Base-by-base conservation (phyloP, 2,888 invertebrate species). In the Pteria penguin region DNA sequence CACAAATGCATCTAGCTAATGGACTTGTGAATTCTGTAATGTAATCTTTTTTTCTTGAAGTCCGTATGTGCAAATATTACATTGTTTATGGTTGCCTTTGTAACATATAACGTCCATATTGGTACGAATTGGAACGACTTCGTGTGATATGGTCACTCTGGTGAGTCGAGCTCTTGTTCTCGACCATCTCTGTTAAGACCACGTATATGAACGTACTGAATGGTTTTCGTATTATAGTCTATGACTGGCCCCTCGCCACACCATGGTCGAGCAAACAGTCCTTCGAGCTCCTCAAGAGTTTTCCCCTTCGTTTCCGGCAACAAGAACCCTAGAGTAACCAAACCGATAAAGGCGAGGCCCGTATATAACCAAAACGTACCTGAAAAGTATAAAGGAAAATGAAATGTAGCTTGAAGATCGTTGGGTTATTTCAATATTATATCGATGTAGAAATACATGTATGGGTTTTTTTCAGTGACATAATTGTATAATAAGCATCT, bases 221-320 rank as follows among this genome's bases (percentile, higher is more conserved):
- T 90, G n/a, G 89, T 90, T 74, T 91, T 90, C 45, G 87, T 89
- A 60, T 84, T 88, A 72, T 86, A 86, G 61, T 87, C 85, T 36
- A 86, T 76, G 18, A 81, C 81, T 22, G 86, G 80, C 22, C 80
- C 82, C 1, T 81, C 77, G 22, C 83, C 81, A 31, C 88, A 83
- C 89, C 90, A 90, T 0, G 87, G 87, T 61, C 77, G 81, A 18
- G 90, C 91, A 87, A 93, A 93, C 26, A 93, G 81, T 1, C 90
- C 89, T 78, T 93, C 93, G 73, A 93, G 92, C 79, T 94, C 93
- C 85, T 94, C 94, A 61, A 94, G 87, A 22, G 89, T 89, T 72
- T 92, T 91, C 1, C 93, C 94, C 83, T 93, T 93, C 0, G 94
- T 94, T 84, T 94, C 94, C 2, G 94, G 94, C 69, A 94, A 90